phyloP scores from a whole-genome alignment of 2,797 vertebrate species.

The Helarctos malayanus region DNA sequence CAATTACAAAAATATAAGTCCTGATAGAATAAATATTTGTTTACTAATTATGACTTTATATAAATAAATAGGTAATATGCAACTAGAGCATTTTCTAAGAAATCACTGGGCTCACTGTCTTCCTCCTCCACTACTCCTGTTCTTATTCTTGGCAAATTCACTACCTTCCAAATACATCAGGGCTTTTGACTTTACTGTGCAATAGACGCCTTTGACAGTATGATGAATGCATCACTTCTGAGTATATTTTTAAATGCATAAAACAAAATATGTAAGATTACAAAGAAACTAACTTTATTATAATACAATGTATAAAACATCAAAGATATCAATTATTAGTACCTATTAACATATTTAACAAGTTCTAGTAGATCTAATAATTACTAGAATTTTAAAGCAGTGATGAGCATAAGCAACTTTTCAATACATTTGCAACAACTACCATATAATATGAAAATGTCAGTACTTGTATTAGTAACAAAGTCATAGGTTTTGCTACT shows the following conservation, averaged over 20 bases:
- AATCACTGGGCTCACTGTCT: neutral
- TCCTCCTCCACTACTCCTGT: neutral
- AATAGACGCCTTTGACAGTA: neutral
- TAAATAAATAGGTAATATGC: neutral
- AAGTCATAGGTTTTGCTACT: neutral
- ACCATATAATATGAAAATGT: neutral
- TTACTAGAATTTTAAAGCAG: conserved; percentile 7
- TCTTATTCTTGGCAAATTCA: neutral
- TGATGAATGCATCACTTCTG: neutral
- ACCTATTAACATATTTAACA: conserved; percentile 1
- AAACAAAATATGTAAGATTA: neutral
- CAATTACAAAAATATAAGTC: neutral
- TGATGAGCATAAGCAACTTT: neutral
- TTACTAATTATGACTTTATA: neutral
- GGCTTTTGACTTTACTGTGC: neutral
- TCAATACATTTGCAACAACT: neutral
- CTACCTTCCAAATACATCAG: neutral
- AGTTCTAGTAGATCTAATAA: neutral
- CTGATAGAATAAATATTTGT: neutral
- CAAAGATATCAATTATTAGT: neutral
- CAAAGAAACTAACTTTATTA: neutral
- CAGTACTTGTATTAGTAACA: conserved; percentile 2
- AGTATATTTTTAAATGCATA: neutral
- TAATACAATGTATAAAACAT: conserved; percentile 40
- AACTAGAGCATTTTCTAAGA: neutral